These are phyloP conservation scores for Bombus consobrinus DNA, from an alignment of 1,140 invertebrate genomes.

Conservation along the genomic window DNA sequence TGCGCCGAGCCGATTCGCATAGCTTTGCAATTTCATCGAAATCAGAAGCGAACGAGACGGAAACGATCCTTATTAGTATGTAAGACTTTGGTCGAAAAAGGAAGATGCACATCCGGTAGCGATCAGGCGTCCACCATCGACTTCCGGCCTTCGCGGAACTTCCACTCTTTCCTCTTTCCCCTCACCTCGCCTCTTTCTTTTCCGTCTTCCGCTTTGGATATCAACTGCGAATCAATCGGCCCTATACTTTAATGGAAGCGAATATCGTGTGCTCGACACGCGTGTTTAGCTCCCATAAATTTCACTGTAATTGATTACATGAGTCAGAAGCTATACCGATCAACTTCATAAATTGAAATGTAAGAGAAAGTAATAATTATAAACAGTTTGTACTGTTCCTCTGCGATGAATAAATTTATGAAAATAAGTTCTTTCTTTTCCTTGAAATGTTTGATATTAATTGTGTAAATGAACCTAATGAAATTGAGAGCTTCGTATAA, in stretches of 20 bases:
- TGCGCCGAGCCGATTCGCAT: constrained; percentile 7
- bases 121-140: constrained; percentile 66
- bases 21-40: constrained; percentile 46
- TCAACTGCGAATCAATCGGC: constrained; percentile 57
- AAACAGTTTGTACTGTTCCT: neutral
- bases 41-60: constrained; percentile 29
- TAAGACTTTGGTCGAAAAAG: constrained; percentile 56
- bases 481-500: no score
- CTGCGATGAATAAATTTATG: no score
- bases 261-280: neutral
- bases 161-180: constrained; percentile 42
- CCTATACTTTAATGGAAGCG: constrained; percentile 28
- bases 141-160: constrained; percentile 70
- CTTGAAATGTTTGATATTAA: no score
- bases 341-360: neutral
- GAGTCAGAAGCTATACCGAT: neutral
- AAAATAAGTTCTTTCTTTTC: neutral
- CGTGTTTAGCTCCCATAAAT: neutral
- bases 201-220: constrained; percentile 53
- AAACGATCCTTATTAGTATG: constrained; percentile 64
- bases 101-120: constrained; percentile 70
- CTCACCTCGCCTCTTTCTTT: constrained; percentile 45
- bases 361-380: neutral
- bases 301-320: neutral
- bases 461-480: no score